Evolutionary conservation across 2,888 invertebrate species (phyloP).

Genomic region (Kryphioiulus occultus): DNA sequence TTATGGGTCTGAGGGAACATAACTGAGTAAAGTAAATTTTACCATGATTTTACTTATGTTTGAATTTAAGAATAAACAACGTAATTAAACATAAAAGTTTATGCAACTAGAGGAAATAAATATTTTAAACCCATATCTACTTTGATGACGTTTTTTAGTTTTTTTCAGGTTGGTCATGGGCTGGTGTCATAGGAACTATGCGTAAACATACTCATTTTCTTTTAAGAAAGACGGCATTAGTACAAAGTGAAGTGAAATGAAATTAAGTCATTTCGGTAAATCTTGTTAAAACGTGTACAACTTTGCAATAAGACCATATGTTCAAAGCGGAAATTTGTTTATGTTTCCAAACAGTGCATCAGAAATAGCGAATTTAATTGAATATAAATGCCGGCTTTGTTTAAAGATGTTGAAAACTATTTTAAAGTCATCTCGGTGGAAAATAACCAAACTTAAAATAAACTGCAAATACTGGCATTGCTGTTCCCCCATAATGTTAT

Average conservation of each 20-base stretch:
- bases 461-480: constrained; percentile 3
- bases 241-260: background rate
- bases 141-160: background rate
- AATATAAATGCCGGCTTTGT: background rate
- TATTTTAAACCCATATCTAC: too few species aligned
- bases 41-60: too few species aligned
- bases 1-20: too few species aligned
- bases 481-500: background rate
- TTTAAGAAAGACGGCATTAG: background rate
- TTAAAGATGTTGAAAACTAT: background rate
- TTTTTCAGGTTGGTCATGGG: background rate
- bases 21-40: too few species aligned
- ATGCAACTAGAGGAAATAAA: too few species aligned
- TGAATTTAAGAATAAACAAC: too few species aligned
- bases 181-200: background rate
- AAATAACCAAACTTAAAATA: background rate
- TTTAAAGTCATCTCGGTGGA: background rate
- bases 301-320: background rate
- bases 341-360: background rate
- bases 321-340: background rate
- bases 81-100: too few species aligned
- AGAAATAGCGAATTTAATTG: background rate
- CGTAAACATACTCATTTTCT: background rate
- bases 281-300: background rate
- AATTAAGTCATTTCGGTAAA: background rate